Evolutionary conservation across 2,797 vertebrate genomes (phyloP).

Genomic region (Tokudaia muenninki): DNA sequence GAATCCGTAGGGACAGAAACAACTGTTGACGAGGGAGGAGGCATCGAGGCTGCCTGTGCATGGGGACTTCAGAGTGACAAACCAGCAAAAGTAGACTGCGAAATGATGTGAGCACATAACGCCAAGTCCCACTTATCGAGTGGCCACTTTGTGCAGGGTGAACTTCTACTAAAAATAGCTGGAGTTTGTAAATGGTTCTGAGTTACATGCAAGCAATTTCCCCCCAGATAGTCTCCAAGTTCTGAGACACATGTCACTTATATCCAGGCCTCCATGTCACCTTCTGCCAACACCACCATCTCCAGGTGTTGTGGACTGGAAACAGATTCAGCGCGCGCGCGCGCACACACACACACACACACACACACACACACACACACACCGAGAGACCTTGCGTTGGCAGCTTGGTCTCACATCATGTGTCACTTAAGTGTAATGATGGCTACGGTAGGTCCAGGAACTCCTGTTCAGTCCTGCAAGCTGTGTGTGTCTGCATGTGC

Average conservation of each 20-base stretch:
- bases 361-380: too few species aligned
- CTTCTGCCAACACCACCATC: too few species aligned
- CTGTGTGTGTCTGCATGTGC: background rate
- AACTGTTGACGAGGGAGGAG: background rate
- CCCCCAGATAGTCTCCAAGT: background rate
- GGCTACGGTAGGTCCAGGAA: fast-evolving
- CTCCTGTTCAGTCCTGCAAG: fast-evolving
- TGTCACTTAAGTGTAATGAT: fast-evolving
- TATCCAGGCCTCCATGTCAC: too few species aligned
- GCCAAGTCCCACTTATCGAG: background rate
- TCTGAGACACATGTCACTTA: fast-evolving
- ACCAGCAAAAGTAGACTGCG: background rate
- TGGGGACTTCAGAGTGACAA: background rate
- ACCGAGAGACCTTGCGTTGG: too few species aligned
- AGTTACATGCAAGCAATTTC: fast-evolving
- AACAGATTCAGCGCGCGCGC: too few species aligned
- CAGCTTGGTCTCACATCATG: too few species aligned
- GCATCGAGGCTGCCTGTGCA: background rate
- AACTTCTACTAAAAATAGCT: background rate
- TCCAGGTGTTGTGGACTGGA: too few species aligned
- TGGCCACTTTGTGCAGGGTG: background rate
- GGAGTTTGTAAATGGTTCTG: background rate
- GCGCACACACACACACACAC: too few species aligned
- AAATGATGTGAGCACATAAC: too few species aligned
- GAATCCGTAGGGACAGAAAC: background rate